Evolutionary conservation across 1,140 invertebrate species (phyloP).

Genomic region (Pteromalus puparum): DNA sequence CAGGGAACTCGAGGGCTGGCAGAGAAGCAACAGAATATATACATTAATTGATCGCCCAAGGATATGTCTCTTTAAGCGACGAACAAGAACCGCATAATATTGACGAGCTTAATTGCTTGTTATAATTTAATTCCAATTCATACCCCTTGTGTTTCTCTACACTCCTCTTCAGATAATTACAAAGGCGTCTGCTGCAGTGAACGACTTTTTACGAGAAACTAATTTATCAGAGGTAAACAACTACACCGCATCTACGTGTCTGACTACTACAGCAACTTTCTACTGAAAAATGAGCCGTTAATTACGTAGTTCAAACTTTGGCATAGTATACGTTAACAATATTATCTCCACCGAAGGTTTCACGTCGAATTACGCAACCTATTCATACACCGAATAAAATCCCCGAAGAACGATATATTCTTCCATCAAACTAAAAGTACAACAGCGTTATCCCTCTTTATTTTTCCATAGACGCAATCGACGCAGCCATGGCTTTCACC

Average conservation of each 20-base stretch:
- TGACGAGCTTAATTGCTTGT: constrained; percentile 18
- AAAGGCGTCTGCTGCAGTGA: neutral
- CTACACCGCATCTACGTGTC: neutral
- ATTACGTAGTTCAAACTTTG: too few relatives aligned
- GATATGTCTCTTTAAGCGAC: constrained; percentile 4
- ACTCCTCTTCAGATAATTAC: neutral
- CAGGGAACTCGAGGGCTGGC: neutral
- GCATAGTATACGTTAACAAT: too few relatives aligned
- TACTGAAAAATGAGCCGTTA: too few relatives aligned
- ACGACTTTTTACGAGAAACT: neutral
- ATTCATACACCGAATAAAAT: neutral
- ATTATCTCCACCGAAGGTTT: neutral
- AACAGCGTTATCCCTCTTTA: neutral
- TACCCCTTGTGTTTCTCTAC: neutral
- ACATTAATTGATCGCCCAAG: constrained; percentile 37
- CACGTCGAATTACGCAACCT: neutral
- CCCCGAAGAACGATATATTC: neutral
- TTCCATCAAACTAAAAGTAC: too few relatives aligned
- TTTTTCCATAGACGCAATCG: neutral
- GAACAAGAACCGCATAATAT: constrained; percentile 19
- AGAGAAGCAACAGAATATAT: constrained; percentile 21
- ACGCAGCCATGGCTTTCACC: neutral
- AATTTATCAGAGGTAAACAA: neutral
- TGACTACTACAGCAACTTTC: too few relatives aligned
- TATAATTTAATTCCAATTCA: neutral